Evolutionary conservation across 2,888 invertebrate species (phyloP).

Genomic region (Brachylomia viminalis): DNA sequence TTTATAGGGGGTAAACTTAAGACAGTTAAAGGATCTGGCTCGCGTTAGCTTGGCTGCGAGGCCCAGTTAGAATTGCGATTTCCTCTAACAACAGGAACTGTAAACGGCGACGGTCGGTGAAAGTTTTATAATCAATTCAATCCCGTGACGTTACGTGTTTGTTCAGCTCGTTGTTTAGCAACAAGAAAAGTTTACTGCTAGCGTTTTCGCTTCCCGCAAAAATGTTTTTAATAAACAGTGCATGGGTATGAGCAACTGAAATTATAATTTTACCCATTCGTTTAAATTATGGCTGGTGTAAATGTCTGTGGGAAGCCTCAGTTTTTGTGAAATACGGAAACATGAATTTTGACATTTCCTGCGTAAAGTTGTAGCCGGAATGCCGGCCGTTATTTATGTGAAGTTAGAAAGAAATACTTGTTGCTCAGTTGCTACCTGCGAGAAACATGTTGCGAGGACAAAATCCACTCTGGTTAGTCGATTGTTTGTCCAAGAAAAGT

Average conservation of each 20-base stretch:
- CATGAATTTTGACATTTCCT: constrained; percentile 53
- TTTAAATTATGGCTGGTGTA: constrained; percentile 57
- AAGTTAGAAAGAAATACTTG: constrained; percentile 51
- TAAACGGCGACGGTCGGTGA: constrained; percentile 61
- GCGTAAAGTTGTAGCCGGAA: constrained; percentile 24
- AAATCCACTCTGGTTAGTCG: constrained; percentile 2
- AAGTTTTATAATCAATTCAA: constrained; percentile 83
- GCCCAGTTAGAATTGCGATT: constrained; percentile 48
- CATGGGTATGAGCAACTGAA: constrained; percentile 65
- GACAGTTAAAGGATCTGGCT: constrained; percentile 53
- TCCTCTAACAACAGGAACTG: constrained; percentile 53
- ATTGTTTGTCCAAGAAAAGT: constrained; percentile 10
- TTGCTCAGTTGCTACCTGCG: constrained; percentile 34
- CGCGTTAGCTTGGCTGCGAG: constrained; percentile 50
- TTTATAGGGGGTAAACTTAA: constrained; percentile 61
- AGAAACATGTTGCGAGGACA: constrained; percentile 21
- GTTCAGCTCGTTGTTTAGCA: constrained; percentile 75
- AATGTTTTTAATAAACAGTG: constrained; percentile 74
- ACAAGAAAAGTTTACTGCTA: constrained; percentile 75
- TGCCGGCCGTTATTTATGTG: constrained; percentile 30
- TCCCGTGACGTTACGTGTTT: constrained; percentile 75
- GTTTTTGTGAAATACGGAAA: constrained; percentile 52
- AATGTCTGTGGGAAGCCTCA: constrained; percentile 52
- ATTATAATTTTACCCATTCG: constrained; percentile 71
- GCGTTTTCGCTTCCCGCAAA: constrained; percentile 51